Percentiles rank a stretch among this genome's conserved stretches.
Evolutionary conservation across 1,140 invertebrate genomes (phyloP).

Genomic region (Nasonia vitripennis): DNA sequence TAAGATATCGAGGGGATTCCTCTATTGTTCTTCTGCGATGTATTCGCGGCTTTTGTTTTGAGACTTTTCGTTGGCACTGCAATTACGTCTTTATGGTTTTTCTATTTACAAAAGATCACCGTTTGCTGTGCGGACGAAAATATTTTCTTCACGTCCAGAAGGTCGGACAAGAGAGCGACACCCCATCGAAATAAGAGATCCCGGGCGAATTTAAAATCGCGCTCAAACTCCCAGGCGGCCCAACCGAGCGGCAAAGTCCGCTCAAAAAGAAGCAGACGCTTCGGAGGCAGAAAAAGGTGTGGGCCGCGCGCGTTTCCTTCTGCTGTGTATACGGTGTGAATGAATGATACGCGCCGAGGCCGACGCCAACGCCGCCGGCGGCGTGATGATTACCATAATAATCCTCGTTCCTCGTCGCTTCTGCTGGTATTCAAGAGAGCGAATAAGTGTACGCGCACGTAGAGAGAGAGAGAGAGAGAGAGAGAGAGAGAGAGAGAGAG

Average conservation of each 20-base stretch:
- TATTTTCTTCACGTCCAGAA: not conserved
- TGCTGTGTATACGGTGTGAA: constrained; percentile 24
- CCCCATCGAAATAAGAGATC: not conserved
- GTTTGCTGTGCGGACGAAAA: not conserved
- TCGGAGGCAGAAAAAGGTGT: not conserved
- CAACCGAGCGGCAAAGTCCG: constrained; percentile 18
- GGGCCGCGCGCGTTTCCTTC: constrained; percentile 3
- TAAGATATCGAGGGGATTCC: constrained; percentile 5
- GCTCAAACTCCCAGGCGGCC: not conserved
- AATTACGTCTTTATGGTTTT: not conserved
- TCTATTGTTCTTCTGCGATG: not conserved
- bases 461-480: not conserved
- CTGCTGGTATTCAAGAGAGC: constrained; percentile 25
- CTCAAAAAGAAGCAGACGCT: not conserved
- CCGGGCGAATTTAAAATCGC: not conserved
- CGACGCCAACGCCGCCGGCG: no score
- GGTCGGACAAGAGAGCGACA: no score
- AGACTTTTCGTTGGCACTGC: not conserved
- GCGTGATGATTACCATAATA: constrained; percentile 45
- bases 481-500: not conserved
- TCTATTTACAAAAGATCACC: not conserved
- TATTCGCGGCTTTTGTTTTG: not conserved
- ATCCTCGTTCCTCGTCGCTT: constrained; percentile 21
- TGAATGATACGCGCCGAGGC: constrained; percentile 29
- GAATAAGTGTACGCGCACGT: not conserved